Evolutionary conservation across 2,888 invertebrate species (phyloP), one percentile per base, ranked within the genome.

Genomic region (Epinotia nisella): DNA sequence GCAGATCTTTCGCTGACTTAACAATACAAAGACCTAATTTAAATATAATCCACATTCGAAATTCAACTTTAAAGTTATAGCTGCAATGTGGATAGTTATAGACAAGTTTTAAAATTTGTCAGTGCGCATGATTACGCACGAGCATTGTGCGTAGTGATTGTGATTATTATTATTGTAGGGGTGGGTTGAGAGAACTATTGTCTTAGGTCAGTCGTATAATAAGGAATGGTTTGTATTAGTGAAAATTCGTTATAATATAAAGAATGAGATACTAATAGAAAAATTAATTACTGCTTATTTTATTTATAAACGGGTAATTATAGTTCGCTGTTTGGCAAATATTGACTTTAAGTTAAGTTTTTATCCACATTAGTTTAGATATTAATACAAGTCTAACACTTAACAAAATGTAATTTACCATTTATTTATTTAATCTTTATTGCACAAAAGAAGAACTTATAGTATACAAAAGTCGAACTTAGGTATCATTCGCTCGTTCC

Each of bases 171-270:
- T n/a, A 35, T 64, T 24, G 29, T 35, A 17, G 35, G 62, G 17
- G 13, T 5, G 10, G 19, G 15, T 13, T 53, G 19, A 7, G 29
- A 45, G 24, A 62, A 49, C 45, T 17, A n/a, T 53, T 39, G n/a
- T 35, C 64, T 64, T 62, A 24, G 49, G 62, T 62, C n/a, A 49
- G n/a, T 49, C n/a, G 15, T 49, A 21, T 62, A n/a, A 45, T 41
- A 19, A 60, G 58, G 19, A 15, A 10, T 1, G 2, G 24, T 56
- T 56, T 13, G 21, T 56, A 5, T 24, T 9, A 29, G 56, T n/a
- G 3, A 55, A 13, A 55, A 55, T 15, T 13, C 45, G 15, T 15
- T 45, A 45, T 45, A 13, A 45, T 45, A 3, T 4, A 11, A 11
- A 10, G 9, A 10, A 11, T 11, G 2, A 1, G 11, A 9, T 10